phyloP scores from a whole-genome alignment of 2,113 vertebrate genomes.

The Chitala chitala region DNA sequence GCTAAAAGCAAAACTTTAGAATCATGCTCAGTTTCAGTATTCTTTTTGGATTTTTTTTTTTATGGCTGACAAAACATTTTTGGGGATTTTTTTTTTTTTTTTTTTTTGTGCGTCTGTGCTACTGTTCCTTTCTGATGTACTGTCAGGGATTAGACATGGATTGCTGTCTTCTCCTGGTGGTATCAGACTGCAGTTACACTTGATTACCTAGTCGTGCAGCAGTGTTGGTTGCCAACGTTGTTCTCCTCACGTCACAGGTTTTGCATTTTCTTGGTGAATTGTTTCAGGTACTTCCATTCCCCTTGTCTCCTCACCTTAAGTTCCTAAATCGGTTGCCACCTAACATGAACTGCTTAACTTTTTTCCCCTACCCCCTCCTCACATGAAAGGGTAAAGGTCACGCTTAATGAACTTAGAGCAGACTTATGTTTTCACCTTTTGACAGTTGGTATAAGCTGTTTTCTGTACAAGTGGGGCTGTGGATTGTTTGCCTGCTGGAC shows the following conservation, averaged over 20 bases:
- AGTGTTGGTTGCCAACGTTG: conserved; percentile 1
- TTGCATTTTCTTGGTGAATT: not conserved
- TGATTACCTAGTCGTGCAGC: not conserved
- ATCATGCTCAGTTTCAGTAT: conserved; percentile 40
- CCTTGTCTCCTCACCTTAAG: not conserved
- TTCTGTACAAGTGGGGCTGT: not conserved
- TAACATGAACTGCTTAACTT: not conserved
- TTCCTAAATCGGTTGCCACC: not conserved
- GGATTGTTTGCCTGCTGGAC: not conserved
- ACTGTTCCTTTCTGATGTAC: conserved; percentile 32
- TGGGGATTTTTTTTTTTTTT: conserved; percentile 17
- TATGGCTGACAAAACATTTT: not conserved
- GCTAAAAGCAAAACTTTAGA: conserved; percentile 32
- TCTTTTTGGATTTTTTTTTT: conserved; percentile 10
- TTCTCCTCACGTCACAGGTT: conserved; percentile 11
- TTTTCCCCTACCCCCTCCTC: not conserved
- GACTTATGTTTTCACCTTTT: conserved; percentile 14
- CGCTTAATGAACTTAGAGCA: not conserved
- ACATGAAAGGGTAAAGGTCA: not conserved
- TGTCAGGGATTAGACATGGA: conserved; percentile 3
- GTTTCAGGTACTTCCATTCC: not conserved
- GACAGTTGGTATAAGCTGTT: not conserved
- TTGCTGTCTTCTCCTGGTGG: not conserved
- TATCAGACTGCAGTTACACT: not conserved
- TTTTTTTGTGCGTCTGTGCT: conserved; percentile 33